Conservation (phyloP, 2,113 vertebrate species). For the Ceyx margarethae region DNA sequence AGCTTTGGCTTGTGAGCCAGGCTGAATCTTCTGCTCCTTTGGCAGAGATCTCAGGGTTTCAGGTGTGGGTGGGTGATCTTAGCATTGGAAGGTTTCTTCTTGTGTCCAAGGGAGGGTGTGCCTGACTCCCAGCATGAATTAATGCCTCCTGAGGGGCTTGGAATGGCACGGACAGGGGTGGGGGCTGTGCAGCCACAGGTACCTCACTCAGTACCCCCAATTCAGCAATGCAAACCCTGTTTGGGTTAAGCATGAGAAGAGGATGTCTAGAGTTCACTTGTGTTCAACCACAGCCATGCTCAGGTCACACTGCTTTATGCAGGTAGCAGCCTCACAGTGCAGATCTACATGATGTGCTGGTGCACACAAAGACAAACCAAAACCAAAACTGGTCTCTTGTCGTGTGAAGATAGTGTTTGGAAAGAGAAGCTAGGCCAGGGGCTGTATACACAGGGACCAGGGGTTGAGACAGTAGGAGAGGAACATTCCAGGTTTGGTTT, state of each 20-base stretch:
- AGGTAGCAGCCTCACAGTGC: neutral
- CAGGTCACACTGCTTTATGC: neutral
- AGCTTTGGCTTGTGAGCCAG: neutral
- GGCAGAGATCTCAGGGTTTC: neutral
- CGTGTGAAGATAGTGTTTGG: neutral
- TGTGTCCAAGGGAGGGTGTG: neutral
- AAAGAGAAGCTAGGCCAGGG: neutral
- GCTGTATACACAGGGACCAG: fast-evolving
- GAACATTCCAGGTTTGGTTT: neutral
- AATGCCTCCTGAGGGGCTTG: neutral
- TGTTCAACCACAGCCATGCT: neutral
- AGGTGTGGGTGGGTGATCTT: neutral
- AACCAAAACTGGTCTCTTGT: neutral
- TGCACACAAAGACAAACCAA: neutral
- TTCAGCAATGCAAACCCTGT: neutral
- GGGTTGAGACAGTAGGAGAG: neutral
- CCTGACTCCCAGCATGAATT: neutral
- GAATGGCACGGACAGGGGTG: neutral
- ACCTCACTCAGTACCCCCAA: neutral
- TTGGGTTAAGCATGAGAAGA: neutral
- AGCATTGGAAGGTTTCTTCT: neutral
- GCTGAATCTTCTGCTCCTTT: neutral
- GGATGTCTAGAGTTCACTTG: neutral
- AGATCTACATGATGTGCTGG: fast-evolving
- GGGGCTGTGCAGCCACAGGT: neutral